Evolutionary conservation across 35 echinoderm and acorn worm species (phyloP), one percentile per base, ranked within the genome.

Genomic region (Eucidaris tribuloides): DNA sequence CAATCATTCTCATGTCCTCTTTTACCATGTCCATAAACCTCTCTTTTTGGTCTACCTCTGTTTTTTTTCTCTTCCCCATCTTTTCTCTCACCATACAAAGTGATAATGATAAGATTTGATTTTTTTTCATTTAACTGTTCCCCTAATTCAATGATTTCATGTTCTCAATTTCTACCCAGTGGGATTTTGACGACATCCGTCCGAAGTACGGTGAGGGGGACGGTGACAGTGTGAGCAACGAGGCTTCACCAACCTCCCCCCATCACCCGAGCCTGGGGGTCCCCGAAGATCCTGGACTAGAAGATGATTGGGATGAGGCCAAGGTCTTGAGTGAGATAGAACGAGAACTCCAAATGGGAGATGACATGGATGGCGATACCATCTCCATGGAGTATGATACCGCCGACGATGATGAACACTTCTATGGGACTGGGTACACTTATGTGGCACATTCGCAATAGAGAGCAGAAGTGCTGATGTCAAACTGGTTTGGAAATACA

Each of bases 351-450:
- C 36, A 43, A 20, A 38, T 38, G 34, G 68, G 38, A 9, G 68
- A 74, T 44, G 68, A 74, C 40, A 44, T 74, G 17, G 68, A 74
- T 44, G 68, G 68, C n/a, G 68, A 74, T 25, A 74, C 68, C 2
- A 74, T 74, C 7, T 74, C 68, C 7, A 74, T 74, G 68, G 68
- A 74, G 24, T 74, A 74, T 40, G 68, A 74, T 20, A 74, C 68
- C 1, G 68, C 68, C 33, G 68, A 74, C 44, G 68, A 74, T 44
- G 68, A 74, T 41, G 68, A 74, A 1, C 33, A 74, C 44, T 74
- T 41, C 9, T 27, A 41, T 44, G 15, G 44, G 28, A 74, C 44
- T n/a, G 5, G 44, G 41, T 74, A 74, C 44, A 24, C 68, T 24
- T 74, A 74, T 7, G 11, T 3, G 68, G 29, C 68, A 2, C 36